These are phyloP conservation scores for Urechis unicinctus DNA, from an alignment of 2,888 invertebrate genomes.

Conservation along the genomic window DNA sequence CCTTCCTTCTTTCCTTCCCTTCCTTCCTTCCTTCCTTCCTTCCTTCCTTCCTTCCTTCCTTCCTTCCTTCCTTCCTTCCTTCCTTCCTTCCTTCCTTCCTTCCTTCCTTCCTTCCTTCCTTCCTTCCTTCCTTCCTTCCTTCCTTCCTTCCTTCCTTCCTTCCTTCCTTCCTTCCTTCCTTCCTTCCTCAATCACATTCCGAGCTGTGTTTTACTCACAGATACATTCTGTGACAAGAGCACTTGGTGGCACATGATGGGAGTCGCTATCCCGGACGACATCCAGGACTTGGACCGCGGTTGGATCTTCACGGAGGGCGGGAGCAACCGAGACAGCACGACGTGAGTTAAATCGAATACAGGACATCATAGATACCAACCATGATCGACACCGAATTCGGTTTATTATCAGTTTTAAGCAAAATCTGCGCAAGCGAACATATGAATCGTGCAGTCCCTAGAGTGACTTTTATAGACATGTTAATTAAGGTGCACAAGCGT, in stretches of 20 bases:
- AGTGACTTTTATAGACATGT: too few species aligned
- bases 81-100: conserved; percentile 21
- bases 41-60: conserved; percentile 23
- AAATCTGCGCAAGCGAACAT: too few species aligned
- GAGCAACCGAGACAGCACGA: conserved; percentile 1
- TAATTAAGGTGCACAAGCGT: too few species aligned
- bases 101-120: conserved; percentile 19
- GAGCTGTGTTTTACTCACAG: neutral
- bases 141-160: conserved; percentile 21
- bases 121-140: conserved; percentile 21
- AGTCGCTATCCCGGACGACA: conserved; percentile 29
- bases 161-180: conserved; percentile 20
- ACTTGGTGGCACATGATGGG: conserved; percentile 37
- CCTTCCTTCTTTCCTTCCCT: conserved; percentile 13
- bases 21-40: conserved; percentile 21
- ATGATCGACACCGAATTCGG: neutral
- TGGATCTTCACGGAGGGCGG: conserved; percentile 33
- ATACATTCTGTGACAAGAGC: neutral
- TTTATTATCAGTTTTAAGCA: too few species aligned
- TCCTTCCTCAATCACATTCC: conserved; percentile 3
- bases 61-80: conserved; percentile 21
- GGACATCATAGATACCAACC: neutral
- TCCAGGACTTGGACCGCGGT: conserved; percentile 21
- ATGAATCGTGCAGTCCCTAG: too few species aligned
- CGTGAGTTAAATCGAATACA: neutral